Percentiles rank a stretch among this genome's conserved stretches.
These are phyloP conservation scores for Caenorhabditis sp. DNA, from an alignment of 2,888 invertebrate genomes.

Conservation along the genomic window DNA sequence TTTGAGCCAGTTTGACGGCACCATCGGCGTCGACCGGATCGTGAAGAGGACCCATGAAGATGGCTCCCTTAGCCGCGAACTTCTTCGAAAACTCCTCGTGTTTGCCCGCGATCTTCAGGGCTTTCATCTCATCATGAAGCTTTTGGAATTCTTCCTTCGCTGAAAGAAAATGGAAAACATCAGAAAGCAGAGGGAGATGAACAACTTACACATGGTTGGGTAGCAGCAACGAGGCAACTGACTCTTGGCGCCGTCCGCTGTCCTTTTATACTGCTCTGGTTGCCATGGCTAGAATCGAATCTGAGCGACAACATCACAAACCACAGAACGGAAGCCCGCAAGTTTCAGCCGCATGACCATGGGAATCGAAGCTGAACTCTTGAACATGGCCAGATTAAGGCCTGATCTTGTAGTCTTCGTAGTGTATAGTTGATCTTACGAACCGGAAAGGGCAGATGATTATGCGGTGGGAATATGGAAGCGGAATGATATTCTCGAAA, in stretches of 20 bases:
- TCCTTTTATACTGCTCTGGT: conserved; percentile 45
- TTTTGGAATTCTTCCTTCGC: conserved; percentile 64
- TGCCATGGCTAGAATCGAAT: conserved; percentile 28
- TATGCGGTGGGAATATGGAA: conserved; percentile 3
- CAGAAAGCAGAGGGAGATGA: background rate
- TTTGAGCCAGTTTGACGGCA: conserved; percentile 25
- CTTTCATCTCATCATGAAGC: conserved; percentile 62
- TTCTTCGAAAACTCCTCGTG: conserved; percentile 59
- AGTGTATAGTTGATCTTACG: conserved; percentile 34
- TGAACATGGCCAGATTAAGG: background rate
- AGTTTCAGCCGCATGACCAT: conserved; percentile 42
- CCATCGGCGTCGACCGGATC: conserved; percentile 51
- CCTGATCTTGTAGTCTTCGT: conserved; percentile 29
- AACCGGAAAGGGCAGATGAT: background rate
- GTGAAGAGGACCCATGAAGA: conserved; percentile 61
- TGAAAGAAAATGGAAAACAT: conserved; percentile 36
- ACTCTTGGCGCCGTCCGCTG: background rate
- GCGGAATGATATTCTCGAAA: conserved; percentile 2
- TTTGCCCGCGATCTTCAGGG: conserved; percentile 44
- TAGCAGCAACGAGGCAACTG: conserved; percentile 26
- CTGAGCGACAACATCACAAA: conserved; percentile 35
- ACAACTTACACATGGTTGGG: conserved; percentile 47
- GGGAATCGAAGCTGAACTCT: conserved; percentile 43
- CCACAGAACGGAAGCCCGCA: conserved; percentile 33
- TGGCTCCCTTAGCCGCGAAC: conserved; percentile 59